Evolutionary conservation across 92 coral and sea anemone genomes (phyloP), one percentile per base, ranked within the genome.

Genomic region (Parazoanthus darwini): DNA sequence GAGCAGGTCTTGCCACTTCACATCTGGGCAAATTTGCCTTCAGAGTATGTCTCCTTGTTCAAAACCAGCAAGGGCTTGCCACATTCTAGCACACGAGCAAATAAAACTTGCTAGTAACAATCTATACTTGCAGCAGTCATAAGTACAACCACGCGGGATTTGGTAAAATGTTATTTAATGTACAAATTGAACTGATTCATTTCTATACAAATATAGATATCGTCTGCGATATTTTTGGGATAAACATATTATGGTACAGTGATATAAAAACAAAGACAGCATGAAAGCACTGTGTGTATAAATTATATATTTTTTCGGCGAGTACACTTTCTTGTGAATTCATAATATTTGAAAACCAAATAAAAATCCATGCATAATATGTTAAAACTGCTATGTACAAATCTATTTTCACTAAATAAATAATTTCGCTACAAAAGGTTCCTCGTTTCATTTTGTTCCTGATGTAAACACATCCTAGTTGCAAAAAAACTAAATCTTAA

Each of bases 181-280:
- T 36, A 43, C 50, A 75, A 37, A 43, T 75, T 75, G 50, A 80
- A 14, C 4, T 80, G 67, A 35, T 56, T 80, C 35, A n/a, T 78
- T 79, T 46, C 35, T 79, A 46, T 79, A 79, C 82, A 79, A 79
- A 79, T 79, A 79, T 79, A 79, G 67, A 79, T 79, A 46, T 26
- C 38, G 63, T n/a, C 35, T 79, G 46, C 26, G 70, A 25, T 38
- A 14, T 79, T 33, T 46, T 79, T 33, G 6, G 39, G 63, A 6
- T 54, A 25, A 79, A 29, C 38, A n/a, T 23, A 44, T 26, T 79
- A 79, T 79, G 79, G 22, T 75, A 75, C 79, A 75, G 4, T 38
- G 79, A 79, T n/a, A 79, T 63, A 79, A 79, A 42, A 46, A 78
- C 81, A 48, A 76, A 8, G n/a, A 76, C 13, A 23, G 10, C 39